phyloP scores from a whole-genome alignment of 2,888 invertebrate species.

The Megalurothrips usitatus region DNA sequence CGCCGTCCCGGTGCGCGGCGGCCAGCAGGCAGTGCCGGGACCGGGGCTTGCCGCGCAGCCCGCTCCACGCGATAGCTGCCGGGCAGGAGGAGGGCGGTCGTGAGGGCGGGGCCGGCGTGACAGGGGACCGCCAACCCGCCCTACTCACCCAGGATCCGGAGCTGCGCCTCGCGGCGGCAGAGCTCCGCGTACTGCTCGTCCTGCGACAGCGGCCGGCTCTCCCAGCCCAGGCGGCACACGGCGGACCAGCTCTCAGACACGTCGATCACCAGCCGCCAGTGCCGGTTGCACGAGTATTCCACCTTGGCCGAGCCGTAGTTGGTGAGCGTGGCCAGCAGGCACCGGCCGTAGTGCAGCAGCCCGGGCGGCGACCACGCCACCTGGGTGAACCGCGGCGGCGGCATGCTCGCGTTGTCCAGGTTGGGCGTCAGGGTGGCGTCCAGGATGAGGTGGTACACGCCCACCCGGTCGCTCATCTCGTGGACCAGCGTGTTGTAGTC shows the following conservation, averaged over 20 bases:
- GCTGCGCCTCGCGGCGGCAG: conserved; percentile 33
- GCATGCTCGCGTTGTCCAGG: conserved; percentile 30
- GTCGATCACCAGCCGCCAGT: conserved; percentile 31
- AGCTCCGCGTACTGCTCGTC: conserved; percentile 31
- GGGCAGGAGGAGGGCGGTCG: background rate
- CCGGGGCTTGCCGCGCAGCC: conserved; percentile 15
- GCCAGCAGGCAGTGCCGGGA: conserved; percentile 15
- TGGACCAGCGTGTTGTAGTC: conserved; percentile 35
- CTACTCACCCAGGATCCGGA: conserved; percentile 36
- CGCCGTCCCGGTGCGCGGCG: conserved; percentile 32
- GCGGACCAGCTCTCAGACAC: conserved; percentile 35
- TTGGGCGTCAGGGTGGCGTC: conserved; percentile 36
- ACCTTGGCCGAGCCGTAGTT: conserved; percentile 35
- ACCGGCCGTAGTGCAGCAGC: conserved; percentile 35
- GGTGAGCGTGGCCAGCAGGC: conserved; percentile 36
- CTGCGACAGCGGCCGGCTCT: conserved; percentile 8
- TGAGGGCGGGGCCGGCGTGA: no score
- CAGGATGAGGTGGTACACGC: conserved; percentile 35
- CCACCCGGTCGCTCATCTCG: conserved; percentile 33
- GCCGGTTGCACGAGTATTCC: conserved; percentile 24
- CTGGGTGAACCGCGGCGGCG: conserved; percentile 33
- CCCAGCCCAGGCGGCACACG: conserved; percentile 34
- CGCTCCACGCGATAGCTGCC: conserved; percentile 31
- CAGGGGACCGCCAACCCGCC: no score
- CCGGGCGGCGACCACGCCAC: conserved; percentile 35